Conservation (phyloP, 2,888 invertebrate genomes). For the Athalia rosae region DNA sequence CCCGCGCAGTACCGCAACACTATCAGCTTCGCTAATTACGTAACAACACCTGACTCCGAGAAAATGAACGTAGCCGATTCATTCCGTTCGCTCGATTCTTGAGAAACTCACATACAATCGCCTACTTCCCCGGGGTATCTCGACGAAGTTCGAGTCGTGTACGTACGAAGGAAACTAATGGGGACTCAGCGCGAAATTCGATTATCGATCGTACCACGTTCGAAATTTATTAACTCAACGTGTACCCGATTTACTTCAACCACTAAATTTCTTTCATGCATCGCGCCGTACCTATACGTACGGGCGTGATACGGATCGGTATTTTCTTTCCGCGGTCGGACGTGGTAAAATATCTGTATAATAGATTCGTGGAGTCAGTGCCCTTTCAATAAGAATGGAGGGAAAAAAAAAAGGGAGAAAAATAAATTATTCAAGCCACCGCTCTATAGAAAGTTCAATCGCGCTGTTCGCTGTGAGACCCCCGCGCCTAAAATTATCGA, state of each 20-base stretch:
- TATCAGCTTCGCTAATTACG: slow-evolving; percentile 39
- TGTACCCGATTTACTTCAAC: neutral
- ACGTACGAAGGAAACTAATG: neutral
- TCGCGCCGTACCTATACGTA: too few relatives aligned
- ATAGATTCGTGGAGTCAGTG: neutral
- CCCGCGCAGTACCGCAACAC: slow-evolving; percentile 19
- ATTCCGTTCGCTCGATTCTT: slow-evolving; percentile 16
- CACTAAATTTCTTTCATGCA: neutral
- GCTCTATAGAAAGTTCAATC: neutral
- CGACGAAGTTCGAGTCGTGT: neutral
- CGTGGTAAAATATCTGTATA: neutral
- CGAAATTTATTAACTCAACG: too few relatives aligned
- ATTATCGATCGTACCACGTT: neutral
- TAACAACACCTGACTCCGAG: slow-evolving; percentile 35
- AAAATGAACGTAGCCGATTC: slow-evolving; percentile 27
- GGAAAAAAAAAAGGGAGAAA: neutral
- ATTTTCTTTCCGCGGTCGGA: neutral
- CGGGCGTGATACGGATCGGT: too few relatives aligned
- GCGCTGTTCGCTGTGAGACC: neutral
- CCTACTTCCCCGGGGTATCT: neutral
- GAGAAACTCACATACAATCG: slow-evolving; percentile 9
- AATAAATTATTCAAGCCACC: neutral
- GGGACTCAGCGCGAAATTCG: neutral
- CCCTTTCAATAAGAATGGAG: neutral
- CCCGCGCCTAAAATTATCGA: neutral